Conservation (phyloP, 2,888 invertebrate genomes). For the Polydesmus complanatus region DNA sequence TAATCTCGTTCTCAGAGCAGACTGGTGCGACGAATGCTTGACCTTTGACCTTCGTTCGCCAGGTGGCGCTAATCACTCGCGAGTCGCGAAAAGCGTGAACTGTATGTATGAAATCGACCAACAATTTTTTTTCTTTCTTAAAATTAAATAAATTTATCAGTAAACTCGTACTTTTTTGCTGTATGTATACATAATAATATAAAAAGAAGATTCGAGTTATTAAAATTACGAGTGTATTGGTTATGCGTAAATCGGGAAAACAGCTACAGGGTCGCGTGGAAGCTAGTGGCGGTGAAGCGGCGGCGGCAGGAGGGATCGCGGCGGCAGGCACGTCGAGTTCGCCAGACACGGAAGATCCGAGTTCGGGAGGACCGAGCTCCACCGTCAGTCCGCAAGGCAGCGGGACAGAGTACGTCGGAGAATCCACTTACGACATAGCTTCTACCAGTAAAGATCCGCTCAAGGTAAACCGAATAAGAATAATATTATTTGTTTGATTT, state of each 20-base stretch:
- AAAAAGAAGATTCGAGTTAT: too few species aligned
- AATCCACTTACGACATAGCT: not conserved
- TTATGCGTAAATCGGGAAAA: not conserved
- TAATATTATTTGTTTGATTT: not conserved
- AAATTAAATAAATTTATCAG: too few species aligned
- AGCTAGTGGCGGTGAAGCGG: not conserved
- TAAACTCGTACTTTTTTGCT: too few species aligned
- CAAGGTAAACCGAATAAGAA: too few species aligned
- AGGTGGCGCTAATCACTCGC: not conserved
- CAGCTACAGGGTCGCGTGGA: not conserved
- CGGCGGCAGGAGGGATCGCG: not conserved
- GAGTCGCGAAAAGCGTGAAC: too few species aligned
- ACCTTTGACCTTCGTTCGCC: not conserved
- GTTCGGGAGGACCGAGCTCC: not conserved
- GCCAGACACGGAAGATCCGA: not conserved
- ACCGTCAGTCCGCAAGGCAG: not conserved
- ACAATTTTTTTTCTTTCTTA: too few species aligned
- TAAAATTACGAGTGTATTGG: not conserved
- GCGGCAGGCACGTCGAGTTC: not conserved
- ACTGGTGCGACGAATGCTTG: not conserved
- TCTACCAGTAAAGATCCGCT: not conserved
- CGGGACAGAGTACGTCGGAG: not conserved
- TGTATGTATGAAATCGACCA: too few species aligned
- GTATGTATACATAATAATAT: too few species aligned
- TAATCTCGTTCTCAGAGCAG: not conserved